Evolutionary conservation across 2,113 vertebrate species (phyloP), one percentile per base, ranked within the genome.

Genomic region (Sprattus sprattus): DNA sequence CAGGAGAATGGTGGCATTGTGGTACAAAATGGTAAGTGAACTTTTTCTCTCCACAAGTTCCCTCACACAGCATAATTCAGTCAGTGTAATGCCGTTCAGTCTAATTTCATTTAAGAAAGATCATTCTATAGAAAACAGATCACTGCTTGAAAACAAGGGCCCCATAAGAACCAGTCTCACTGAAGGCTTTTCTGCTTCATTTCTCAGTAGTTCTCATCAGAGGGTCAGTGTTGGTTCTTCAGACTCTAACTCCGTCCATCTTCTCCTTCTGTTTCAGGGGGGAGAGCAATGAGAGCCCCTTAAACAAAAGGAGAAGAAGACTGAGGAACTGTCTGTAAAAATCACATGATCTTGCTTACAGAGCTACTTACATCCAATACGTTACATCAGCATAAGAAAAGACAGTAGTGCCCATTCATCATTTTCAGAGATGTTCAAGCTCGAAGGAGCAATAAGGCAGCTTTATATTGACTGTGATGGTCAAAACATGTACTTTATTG

Each of bases 301-400:
- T 89, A 89, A 89, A 91, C 87, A 88, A 85, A 88, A 91, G 87
- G 86, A 87, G 85, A 82, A 82, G 85, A 85, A 89, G 89, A 81
- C 92, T 93, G 91, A 91, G 93, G 86, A 90, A 60, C 39, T 84
- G 90, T 92, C 89, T 67, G 90, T 86, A 83, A 89, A 82, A 50
- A 84, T 87, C 86, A 86, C 46, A 86, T 16, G 1, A 13, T 2
- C 71, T 81, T 11, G 83, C 60, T 84, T 84, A 85, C 9, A 87
- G 80, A 88, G 49, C 85, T 45, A 87, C 57, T 75, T 8, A 45
- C 47, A 83, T 32, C 18, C 54, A 47, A 25, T 82, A 22, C 45
- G 25, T 81, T 46, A 81, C 47, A 39, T 22, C 16, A 32, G 13
- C 22, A 32, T 15, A 2, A 32, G 22, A 75, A 11, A 75, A 75